Evolutionary conservation across 2,797 vertebrate genomes (phyloP).

Genomic region (Podarcis lilfordi): DNA sequence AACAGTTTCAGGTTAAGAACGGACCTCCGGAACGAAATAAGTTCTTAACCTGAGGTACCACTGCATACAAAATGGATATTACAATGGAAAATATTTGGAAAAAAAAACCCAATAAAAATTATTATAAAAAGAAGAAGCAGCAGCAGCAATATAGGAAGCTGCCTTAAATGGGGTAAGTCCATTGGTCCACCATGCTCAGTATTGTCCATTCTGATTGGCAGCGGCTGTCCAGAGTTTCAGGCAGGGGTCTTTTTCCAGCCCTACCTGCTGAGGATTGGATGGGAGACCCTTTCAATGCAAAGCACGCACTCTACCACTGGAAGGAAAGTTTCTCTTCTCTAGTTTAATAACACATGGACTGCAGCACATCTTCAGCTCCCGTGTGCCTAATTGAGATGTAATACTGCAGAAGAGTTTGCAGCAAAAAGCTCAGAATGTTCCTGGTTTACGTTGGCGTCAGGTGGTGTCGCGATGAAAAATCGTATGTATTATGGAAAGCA

Average conservation of each 20-base stretch:
- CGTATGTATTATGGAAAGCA: slow-evolving; percentile 13
- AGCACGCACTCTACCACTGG: not conserved
- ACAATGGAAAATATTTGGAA: too few species aligned
- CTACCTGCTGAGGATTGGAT: too few species aligned
- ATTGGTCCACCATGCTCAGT: not conserved
- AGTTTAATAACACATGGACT: not conserved
- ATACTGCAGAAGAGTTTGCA: slow-evolving; percentile 13
- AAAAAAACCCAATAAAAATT: too few species aligned
- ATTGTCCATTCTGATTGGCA: not conserved
- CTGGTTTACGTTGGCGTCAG: slow-evolving; percentile 32
- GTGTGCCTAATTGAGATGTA: slow-evolving; percentile 50
- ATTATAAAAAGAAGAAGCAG: too few species aligned
- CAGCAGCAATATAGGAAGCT: too few species aligned
- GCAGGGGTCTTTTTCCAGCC: not conserved
- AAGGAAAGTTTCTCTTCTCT: not conserved
- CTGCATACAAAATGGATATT: too few species aligned
- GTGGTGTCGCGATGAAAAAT: slow-evolving; percentile 40
- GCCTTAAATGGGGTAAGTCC: too few species aligned
- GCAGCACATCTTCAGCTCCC: slow-evolving; percentile 31
- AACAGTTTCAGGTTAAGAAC: too few species aligned
- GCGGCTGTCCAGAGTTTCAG: not conserved
- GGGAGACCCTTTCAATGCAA: not conserved
- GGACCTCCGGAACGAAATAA: too few species aligned
- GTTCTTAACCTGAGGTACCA: too few species aligned
- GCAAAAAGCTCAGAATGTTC: slow-evolving; percentile 34